Percentiles rank a stretch among this genome's conserved stretches.
Conservation (phyloP, 2,888 invertebrate genomes). For the Pemphredon lugubris region DNA sequence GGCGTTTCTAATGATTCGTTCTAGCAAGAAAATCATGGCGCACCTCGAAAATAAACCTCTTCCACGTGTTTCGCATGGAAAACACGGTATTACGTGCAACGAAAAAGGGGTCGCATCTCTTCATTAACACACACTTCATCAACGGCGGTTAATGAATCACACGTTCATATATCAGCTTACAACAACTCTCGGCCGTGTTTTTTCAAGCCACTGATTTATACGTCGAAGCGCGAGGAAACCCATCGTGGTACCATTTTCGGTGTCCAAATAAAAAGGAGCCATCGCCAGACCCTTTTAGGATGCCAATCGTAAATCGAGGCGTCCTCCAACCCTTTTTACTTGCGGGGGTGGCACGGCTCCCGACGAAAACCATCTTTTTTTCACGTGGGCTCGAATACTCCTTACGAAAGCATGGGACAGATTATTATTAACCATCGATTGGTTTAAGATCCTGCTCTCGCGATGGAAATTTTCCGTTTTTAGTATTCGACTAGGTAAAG, state of each 20-base stretch:
- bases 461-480: no score
- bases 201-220: slow-evolving; percentile 61
- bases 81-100: neutral
- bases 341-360: neutral
- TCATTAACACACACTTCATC: slow-evolving; percentile 67
- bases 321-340: slow-evolving; percentile 22
- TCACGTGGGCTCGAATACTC: no score
- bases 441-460: no score
- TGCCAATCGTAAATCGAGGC: slow-evolving; percentile 11
- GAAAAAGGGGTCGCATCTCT: slow-evolving; percentile 36
- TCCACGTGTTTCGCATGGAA: slow-evolving; percentile 35
- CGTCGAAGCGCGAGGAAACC: slow-evolving; percentile 21
- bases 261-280: slow-evolving; percentile 42
- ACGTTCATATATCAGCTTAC: slow-evolving; percentile 58
- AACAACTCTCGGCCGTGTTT: slow-evolving; percentile 56
- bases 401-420: no score
- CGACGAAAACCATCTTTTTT: no score
- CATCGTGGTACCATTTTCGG: slow-evolving; percentile 42
- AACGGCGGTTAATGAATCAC: slow-evolving; percentile 63
- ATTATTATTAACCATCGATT: no score
- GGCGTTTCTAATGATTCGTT: neutral
- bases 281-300: slow-evolving; percentile 10
- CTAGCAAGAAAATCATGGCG: neutral
- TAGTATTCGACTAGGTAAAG: no score
- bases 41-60: slow-evolving; percentile 34